phyloP scores from a whole-genome alignment of 2,797 vertebrate species.

The Fratercula arctica region DNA sequence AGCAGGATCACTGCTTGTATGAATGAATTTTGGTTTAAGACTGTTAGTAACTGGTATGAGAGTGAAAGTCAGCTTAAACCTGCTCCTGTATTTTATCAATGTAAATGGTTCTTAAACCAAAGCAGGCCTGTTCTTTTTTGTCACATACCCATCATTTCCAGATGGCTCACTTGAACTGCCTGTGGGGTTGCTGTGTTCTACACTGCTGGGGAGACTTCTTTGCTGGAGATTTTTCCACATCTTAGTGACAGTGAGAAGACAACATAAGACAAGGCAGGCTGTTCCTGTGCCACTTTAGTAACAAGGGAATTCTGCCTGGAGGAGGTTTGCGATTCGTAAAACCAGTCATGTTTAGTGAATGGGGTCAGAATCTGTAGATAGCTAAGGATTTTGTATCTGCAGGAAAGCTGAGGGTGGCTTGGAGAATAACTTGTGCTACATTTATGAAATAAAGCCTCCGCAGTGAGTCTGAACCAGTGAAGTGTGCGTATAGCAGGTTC shows the following conservation, averaged over 20 bases:
- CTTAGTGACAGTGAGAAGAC: slow-evolving; percentile 32
- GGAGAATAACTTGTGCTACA: neutral
- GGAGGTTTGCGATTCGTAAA: neutral
- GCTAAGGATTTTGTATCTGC: neutral
- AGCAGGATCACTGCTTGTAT: neutral
- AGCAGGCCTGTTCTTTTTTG: neutral
- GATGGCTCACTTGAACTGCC: slow-evolving; percentile 12
- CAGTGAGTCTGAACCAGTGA: neutral
- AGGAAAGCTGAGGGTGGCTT: neutral
- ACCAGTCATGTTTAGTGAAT: neutral
- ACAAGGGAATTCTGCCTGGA: slow-evolving; percentile 28
- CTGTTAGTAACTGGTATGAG: neutral
- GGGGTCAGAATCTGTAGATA: neutral
- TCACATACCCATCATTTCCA: neutral
- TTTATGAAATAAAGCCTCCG: neutral
- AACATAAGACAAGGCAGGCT: slow-evolving; percentile 9
- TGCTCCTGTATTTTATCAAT: neutral
- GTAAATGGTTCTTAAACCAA: neutral
- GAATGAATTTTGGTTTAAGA: neutral
- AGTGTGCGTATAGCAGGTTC: neutral
- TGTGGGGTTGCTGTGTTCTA: slow-evolving; percentile 13
- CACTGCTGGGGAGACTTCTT: neutral
- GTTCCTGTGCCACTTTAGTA: slow-evolving; percentile 18
- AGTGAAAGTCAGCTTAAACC: neutral
- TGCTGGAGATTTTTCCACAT: slow-evolving; percentile 8